These are phyloP conservation scores for Drepana arcuata DNA, from an alignment of 1,140 invertebrate genomes.

Conservation along the genomic window DNA sequence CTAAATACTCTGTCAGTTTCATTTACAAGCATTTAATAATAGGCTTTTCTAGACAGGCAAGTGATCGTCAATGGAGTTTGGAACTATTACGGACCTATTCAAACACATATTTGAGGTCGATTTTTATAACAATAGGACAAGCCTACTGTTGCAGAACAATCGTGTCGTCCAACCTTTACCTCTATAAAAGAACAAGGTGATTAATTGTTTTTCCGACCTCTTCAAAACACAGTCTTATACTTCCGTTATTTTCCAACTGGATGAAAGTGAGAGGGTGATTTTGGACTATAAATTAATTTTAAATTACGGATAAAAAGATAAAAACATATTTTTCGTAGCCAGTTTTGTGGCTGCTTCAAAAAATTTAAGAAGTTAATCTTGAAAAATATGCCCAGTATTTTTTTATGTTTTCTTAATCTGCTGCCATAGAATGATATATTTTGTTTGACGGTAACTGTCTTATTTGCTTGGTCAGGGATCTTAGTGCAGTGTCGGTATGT, in stretches of 20 bases:
- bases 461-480: too few relatives aligned
- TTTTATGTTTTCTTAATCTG: too few relatives aligned
- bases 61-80: too few relatives aligned
- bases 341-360: too few relatives aligned
- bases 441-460: too few relatives aligned
- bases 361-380: too few relatives aligned
- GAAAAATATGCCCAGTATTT: too few relatives aligned
- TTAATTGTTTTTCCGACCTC: constrained; percentile 67
- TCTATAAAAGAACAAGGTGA: constrained; percentile 59
- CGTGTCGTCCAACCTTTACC: constrained; percentile 58
- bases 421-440: too few relatives aligned
- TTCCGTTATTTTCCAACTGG: constrained; percentile 68
- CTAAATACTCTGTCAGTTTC: constrained; percentile 38
- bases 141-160: constrained; percentile 52
- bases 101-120: constrained; percentile 13
- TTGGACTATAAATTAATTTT: constrained; percentile 62
- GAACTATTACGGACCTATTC: too few relatives aligned
- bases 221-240: constrained; percentile 67
- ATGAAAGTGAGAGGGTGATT: constrained; percentile 55
- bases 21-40: constrained; percentile 19
- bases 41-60: too few relatives aligned
- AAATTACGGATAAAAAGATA: constrained; percentile 42
- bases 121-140: constrained; percentile 41
- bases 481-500: too few relatives aligned
- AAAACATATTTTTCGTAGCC: constrained; percentile 23